Base-by-base conservation (phyloP, 1,140 invertebrate genomes). In the Centruroides sculpturatus region DNA sequence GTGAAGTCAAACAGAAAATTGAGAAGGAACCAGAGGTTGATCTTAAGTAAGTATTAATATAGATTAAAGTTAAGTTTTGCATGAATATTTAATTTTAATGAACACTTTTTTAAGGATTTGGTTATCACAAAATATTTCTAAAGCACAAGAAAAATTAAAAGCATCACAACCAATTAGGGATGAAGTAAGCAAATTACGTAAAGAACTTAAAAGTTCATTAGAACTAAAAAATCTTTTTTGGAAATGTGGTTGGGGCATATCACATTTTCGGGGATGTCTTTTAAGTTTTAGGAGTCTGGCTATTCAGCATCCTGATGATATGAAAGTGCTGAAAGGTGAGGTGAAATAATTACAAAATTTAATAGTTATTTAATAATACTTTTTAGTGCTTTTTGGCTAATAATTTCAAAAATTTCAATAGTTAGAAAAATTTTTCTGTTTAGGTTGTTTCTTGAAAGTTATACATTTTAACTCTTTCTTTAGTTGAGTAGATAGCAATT, bases 201-300 rank as follows among this genome's bases (percentile, higher is more conserved):
- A 77, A 49, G 67, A 73, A 49, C 70, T 89, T 35, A 76, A 78
- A 9, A 56, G 75, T 3, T 34, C 46, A 13, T 50, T 66, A 10
- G 10, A 55, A 36, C 64, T 89, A 1, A 77, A 75, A 47, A 76
- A 81, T 61, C 77, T 87, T 0, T 71, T 78, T 41, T 87, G 85
- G 80, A 86, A 92, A 63, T 89, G 85, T 71, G 88, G 87, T 11
- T 93, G 89, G 87, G 89, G 91, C 69, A 83, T 85, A 35, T 83
- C 84, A 62, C 89, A 92, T 70, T 89, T 89, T 68, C 77, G 87
- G 64, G 89, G 89, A 13, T 87, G 86, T 68, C 74, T 92, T 2
- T 81, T 85, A 69, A 87, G 86, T 66, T 65, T 73, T 2, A 54
- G 55, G 57, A 80, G 83, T 4, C 73, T 92, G 13, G 77, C 80